Conservation (phyloP, 2,797 vertebrate genomes). For the Eurystomus glaucurus region DNA sequence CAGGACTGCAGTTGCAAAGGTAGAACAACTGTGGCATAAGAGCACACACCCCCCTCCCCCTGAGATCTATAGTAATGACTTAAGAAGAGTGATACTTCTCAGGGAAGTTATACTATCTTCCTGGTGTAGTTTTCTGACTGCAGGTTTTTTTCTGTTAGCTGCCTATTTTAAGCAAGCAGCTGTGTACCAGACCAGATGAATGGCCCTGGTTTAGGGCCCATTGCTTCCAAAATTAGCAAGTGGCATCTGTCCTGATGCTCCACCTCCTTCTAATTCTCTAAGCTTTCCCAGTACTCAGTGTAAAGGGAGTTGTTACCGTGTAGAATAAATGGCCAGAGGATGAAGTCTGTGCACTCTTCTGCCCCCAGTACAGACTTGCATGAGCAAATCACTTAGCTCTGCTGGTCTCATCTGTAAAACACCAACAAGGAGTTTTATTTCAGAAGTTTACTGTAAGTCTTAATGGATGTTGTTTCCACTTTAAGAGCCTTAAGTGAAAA, state of each 20-base stretch:
- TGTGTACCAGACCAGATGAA: not conserved
- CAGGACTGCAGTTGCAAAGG: rapidly evolving
- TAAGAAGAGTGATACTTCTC: not conserved
- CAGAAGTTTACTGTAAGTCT: not conserved
- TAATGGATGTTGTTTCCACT: slow-evolving; percentile 2
- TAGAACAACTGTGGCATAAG: not conserved
- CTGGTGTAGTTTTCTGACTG: not conserved
- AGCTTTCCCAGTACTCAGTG: not conserved
- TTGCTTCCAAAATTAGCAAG: not conserved
- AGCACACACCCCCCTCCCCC: rapidly evolving
- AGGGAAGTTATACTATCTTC: not conserved
- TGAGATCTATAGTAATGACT: not conserved
- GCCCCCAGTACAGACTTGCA: not conserved
- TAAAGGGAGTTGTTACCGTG: not conserved
- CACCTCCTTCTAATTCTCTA: not conserved
- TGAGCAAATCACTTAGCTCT: not conserved
- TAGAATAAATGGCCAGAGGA: not conserved
- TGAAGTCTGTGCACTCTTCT: not conserved
- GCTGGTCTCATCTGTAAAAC: not conserved
- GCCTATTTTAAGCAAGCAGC: not conserved
- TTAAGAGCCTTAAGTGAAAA: slow-evolving; percentile 2
- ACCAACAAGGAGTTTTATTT: not conserved
- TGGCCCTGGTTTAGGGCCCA: rapidly evolving
- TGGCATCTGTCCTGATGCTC: not conserved
- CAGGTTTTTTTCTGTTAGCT: not conserved